Base-by-base conservation (phyloP, 1,140 invertebrate species). In the Pseudachorutes palmiensis region DNA sequence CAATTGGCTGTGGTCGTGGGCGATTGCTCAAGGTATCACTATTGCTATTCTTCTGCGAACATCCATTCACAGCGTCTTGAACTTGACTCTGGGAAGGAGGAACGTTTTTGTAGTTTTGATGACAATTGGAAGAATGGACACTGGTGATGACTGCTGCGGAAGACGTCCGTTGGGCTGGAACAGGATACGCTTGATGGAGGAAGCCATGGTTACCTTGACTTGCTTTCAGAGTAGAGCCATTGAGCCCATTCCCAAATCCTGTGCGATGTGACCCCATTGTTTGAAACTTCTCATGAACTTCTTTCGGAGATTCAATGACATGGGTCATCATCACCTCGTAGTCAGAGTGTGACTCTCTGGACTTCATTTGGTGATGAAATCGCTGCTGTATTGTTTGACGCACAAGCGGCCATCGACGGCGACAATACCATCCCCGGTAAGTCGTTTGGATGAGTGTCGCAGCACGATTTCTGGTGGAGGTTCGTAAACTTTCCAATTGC, bases 1-100 rank as follows among this genome's bases (percentile, higher is more conserved):
- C 87, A 70, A 94, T 93, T 16, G 92, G 91, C 74, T 92, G 89
- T 2, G 91, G 91, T 71, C 90, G 80, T 0, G 89, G 90, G 66
- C 89, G 51, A 55, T 55, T 55, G 51, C 51, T 55, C 51, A 24
- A 3, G 9, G 51, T 5, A 19, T 55, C 51, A 55, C 9, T 5
- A 26, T 26, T 12, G 24, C 36, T 45, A 55, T 9, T 9, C 14
- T 24, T 55, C 9, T 14, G 3, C 12, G 5, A 14, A 55, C 24
- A 12, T 81, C 36, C 83, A 80, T 48, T 83, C 81, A 65, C 74
- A 29, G 30, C n/a, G 62, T 26, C 60, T 55, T n/a, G n/a, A n/a
- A n/a, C n/a, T n/a, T n/a, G n/a, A n/a, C n/a, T n/a, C n/a, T n/a
- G n/a, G n/a, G n/a, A n/a, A 14, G 22, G 45, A 28, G 57, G 77